These are phyloP conservation scores for Cetonia aurata DNA, from an alignment of 2,888 invertebrate genomes.

Conservation along the genomic window DNA sequence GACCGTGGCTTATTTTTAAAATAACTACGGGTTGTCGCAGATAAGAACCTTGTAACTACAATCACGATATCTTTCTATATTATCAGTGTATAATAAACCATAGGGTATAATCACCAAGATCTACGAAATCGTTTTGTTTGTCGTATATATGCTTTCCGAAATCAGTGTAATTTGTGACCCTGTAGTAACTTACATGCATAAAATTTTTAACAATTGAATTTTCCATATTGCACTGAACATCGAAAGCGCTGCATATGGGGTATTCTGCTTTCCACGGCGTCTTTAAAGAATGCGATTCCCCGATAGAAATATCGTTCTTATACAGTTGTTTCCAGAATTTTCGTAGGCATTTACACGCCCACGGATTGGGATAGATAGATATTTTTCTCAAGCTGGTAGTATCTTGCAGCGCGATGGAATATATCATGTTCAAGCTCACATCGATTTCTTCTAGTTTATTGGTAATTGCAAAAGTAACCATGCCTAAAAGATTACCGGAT, in stretches of 20 bases:
- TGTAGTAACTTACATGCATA: not conserved
- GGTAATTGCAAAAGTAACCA: not conserved
- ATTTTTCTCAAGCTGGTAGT: not conserved
- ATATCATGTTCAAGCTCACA: slow-evolving; percentile 17
- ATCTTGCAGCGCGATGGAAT: not conserved
- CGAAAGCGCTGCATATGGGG: not conserved
- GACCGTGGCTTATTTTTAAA: too few species aligned
- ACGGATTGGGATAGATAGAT: slow-evolving; percentile 10
- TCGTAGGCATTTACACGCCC: slow-evolving; percentile 3
- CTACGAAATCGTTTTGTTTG: slow-evolving; percentile 8
- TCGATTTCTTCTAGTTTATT: slow-evolving; percentile 7
- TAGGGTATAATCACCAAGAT: not conserved
- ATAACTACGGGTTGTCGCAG: too few species aligned
- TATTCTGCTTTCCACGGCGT: too few species aligned
- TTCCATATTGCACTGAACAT: too few species aligned
- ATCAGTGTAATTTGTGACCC: not conserved
- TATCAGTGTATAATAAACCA: not conserved
- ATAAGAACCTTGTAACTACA: too few species aligned
- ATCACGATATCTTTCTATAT: too few species aligned
- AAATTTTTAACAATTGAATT: too few species aligned
- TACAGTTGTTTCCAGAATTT: not conserved
- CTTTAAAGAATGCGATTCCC: not conserved
- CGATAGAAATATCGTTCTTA: not conserved
- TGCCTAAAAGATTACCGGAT: slow-evolving; percentile 13
- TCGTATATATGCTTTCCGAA: slow-evolving; percentile 1